phyloP scores from a whole-genome alignment of 2,888 invertebrate genomes.

The Thysanoteuthis rhombus region DNA sequence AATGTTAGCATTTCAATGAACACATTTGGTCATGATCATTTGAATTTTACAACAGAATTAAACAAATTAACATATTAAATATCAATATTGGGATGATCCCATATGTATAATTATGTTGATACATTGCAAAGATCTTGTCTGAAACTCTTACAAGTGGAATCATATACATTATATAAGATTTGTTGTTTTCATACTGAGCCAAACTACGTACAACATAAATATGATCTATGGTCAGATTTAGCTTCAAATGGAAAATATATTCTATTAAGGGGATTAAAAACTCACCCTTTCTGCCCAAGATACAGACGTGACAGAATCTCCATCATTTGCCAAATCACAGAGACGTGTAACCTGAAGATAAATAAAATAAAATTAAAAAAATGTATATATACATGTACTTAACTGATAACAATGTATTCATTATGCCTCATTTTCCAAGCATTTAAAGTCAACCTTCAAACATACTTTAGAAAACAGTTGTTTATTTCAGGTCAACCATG shows the following conservation, averaged over 20 bases:
- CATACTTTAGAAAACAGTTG: not conserved
- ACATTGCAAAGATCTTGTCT: too few species aligned
- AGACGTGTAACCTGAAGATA: conserved; percentile 79
- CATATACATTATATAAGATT: too few species aligned
- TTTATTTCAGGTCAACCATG: not conserved
- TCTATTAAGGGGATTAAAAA: conserved; percentile 27
- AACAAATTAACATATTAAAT: too few species aligned
- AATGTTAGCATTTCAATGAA: too few species aligned
- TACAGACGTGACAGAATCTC: conserved; percentile 96
- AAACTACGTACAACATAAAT: not conserved
- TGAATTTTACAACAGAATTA: too few species aligned
- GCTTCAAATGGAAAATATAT: not conserved
- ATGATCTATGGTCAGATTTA: not conserved
- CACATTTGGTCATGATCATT: too few species aligned
- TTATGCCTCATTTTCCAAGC: not conserved
- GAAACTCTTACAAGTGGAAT: too few species aligned
- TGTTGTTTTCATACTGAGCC: too few species aligned
- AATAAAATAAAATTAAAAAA: not conserved
- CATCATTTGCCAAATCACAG: conserved; percentile 92
- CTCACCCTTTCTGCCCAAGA: conserved; percentile 92
- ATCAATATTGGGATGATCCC: too few species aligned
- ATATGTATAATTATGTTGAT: too few species aligned
- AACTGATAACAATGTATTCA: not conserved
- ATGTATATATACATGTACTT: not conserved
- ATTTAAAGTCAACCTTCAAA: not conserved